Evolutionary conservation across 2,797 vertebrate species (phyloP), one percentile per base, ranked within the genome.

Genomic region (Microhierax caerulescens): DNA sequence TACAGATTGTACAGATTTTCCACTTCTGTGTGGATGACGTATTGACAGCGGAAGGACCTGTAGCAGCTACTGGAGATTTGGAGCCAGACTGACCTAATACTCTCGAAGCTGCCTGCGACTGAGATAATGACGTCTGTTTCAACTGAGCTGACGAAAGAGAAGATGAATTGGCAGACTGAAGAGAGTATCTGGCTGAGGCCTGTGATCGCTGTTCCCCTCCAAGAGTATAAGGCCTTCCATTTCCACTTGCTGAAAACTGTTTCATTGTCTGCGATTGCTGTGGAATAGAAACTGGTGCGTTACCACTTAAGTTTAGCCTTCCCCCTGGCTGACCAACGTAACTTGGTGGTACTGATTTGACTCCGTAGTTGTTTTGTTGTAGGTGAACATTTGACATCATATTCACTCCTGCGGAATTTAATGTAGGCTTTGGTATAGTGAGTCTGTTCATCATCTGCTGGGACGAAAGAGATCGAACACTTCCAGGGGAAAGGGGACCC

Each of bases 1-100:
- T 99, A 97, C 99, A 99, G 98, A 99, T 99, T 13, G 99, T 99
- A 98, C 99, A 99, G 96, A 99, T 99, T 97, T 99, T 99, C 99
- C 99, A 99, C 97, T 99, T 99, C 93, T 99, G 99, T 2, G 99
- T 99, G 96, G 99, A 99, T 2, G 99, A 99, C 1, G 99, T 99
- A 76, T 99, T 99, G 65, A 99, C 98, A n/a, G 98, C 83, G 0
- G 99, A 98, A 70, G 99, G 98, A 63, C 98, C 98, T 1, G 98
- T 97, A 91, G 99, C 99, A 79, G 97, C 94, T 73, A 97, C 97
- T 10, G 97, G 60, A 50, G 98, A 98, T 87, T 98, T 98, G 7
- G 98, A 97, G 88, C 97, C 97, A 67, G 99, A 98, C 97, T 99
- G 99, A 41, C 99, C 98, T 94, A 98, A 88, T 59, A 97, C 97